Evolutionary conservation across 2,888 invertebrate species (phyloP).

Genomic region (Oegoconia quadripuncta): DNA sequence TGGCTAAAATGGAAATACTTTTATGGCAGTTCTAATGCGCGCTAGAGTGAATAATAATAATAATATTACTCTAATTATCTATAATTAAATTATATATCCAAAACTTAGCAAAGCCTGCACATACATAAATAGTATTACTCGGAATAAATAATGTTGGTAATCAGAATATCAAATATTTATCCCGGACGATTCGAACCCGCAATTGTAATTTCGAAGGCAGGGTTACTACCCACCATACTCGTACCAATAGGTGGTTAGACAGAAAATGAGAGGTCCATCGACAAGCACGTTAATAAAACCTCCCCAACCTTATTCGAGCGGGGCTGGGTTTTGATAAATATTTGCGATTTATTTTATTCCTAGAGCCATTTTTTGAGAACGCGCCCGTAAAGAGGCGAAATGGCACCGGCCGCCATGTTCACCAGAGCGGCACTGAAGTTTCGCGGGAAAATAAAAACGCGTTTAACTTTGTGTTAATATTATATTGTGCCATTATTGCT

Average conservation of each 20-base stretch:
- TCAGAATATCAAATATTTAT: too few relatives aligned
- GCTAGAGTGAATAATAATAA: too few relatives aligned
- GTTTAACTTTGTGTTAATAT: constrained; percentile 79
- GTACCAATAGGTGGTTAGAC: neutral
- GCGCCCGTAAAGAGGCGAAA: constrained; percentile 56
- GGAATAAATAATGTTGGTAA: too few relatives aligned
- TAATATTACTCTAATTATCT: too few relatives aligned
- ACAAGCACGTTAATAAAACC: constrained; percentile 19
- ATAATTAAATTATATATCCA: too few relatives aligned
- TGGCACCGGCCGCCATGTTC: constrained; percentile 49
- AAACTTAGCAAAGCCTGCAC: too few relatives aligned
- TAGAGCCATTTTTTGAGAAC: constrained; percentile 63
- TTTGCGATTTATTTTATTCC: constrained; percentile 69
- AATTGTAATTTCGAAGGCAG: neutral
- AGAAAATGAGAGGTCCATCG: neutral
- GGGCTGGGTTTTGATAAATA: constrained; percentile 66
- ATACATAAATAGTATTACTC: too few relatives aligned
- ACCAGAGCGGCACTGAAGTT: constrained; percentile 60
- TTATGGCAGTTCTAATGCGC: too few relatives aligned
- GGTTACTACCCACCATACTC: too few relatives aligned
- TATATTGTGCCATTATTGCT: constrained; percentile 78
- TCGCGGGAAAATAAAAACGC: constrained; percentile 72
- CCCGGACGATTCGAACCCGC: too few relatives aligned
- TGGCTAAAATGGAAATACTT: too few relatives aligned
- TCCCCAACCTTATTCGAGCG: constrained; percentile 38